Evolutionary conservation across 2,888 invertebrate genomes (phyloP).

Genomic region (Stenolophus ochropezus): DNA sequence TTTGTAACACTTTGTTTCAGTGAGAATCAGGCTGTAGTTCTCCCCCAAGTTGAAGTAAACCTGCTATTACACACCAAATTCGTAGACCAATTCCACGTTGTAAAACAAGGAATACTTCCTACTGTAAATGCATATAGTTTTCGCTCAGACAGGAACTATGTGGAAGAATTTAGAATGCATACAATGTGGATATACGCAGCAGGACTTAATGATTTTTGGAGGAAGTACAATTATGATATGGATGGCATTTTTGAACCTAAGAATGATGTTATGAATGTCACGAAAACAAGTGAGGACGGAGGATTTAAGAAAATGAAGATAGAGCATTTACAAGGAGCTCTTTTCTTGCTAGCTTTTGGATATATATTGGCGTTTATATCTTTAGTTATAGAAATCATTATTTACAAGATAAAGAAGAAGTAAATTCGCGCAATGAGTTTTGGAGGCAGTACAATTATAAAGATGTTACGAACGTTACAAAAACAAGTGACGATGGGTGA

Average conservation of each 20-base stretch:
- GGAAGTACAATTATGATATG: slow-evolving; percentile 16
- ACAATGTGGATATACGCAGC: not conserved
- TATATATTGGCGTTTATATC: not conserved
- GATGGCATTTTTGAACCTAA: not conserved
- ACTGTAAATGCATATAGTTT: not conserved
- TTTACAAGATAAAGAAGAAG: not conserved
- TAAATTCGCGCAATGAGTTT: no score
- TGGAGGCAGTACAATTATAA: slow-evolving; percentile 16
- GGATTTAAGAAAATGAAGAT: not conserved
- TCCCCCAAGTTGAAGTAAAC: not conserved
- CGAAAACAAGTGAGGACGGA: not conserved
- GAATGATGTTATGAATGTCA: not conserved
- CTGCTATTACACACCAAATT: not conserved
- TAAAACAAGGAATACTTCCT: slow-evolving; percentile 33
- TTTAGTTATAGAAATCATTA: slow-evolving; percentile 15
- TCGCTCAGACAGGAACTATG: slow-evolving; percentile 26
- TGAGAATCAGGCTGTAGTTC: not conserved
- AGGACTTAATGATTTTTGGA: slow-evolving; percentile 8
- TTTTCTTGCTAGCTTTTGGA: slow-evolving; percentile 13
- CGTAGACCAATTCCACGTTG: not conserved
- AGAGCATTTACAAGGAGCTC: slow-evolving; percentile 13
- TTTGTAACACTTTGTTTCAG: slow-evolving; percentile 19
- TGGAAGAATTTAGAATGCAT: slow-evolving; percentile 6
- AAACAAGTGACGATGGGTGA: not conserved
- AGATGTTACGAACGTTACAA: not conserved